These are phyloP conservation scores for Agrenia bidenticulata DNA, from an alignment of 2,888 invertebrate species.

Conservation along the genomic window DNA sequence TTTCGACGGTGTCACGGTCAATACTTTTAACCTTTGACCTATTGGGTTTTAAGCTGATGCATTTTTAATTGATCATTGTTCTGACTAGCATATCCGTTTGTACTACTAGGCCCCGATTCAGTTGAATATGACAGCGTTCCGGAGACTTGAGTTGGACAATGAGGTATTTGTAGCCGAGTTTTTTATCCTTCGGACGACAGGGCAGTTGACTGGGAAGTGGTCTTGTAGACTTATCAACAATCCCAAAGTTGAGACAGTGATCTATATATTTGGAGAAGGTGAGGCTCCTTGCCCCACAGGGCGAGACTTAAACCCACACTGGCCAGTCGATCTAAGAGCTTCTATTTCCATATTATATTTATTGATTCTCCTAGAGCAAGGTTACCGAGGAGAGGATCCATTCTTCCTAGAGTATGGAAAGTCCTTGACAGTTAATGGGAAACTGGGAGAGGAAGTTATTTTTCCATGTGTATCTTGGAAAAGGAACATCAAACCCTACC, in stretches of 20 bases:
- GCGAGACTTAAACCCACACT: too few relatives aligned
- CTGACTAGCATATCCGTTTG: too few relatives aligned
- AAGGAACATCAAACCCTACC: not conserved
- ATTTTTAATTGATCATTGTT: too few relatives aligned
- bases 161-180: not conserved
- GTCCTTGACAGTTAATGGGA: not conserved
- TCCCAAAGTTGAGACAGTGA: not conserved
- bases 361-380: not conserved
- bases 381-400: conserved; percentile 11
- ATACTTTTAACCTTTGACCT: not conserved
- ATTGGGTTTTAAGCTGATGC: too few relatives aligned
- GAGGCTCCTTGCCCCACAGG: not conserved
- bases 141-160: not conserved
- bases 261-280: conserved; percentile 4
- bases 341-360: not conserved
- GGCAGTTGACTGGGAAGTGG: conserved; percentile 3
- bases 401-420: conserved; percentile 9
- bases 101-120: conserved; percentile 5
- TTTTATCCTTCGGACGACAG: not conserved
- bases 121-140: not conserved
- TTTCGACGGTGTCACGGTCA: not conserved
- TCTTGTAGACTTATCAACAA: not conserved
- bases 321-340: too few relatives aligned
- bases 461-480: conserved; percentile 1
- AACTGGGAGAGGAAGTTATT: not conserved